Conservation (phyloP, 2,113 vertebrate species). For the Otocyon megalotis region DNA sequence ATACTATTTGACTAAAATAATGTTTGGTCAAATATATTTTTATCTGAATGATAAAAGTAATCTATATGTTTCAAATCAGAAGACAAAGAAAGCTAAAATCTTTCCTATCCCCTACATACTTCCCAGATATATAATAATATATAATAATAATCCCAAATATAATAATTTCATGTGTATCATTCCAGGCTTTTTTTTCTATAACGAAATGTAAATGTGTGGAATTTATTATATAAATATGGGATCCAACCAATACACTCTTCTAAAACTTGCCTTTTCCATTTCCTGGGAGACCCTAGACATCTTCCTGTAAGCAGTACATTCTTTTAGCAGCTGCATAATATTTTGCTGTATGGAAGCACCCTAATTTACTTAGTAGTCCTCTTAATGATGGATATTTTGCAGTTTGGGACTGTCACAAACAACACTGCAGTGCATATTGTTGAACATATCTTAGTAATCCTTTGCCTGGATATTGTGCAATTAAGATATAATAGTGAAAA, state of each 20-base stretch:
- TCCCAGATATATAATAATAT: background rate
- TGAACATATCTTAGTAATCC: background rate
- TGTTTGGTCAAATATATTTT: background rate
- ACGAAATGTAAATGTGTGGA: background rate
- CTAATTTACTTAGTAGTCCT: background rate
- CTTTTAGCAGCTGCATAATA: background rate
- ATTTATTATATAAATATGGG: background rate
- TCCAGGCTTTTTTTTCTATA: background rate
- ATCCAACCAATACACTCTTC: background rate
- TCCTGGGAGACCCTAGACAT: background rate
- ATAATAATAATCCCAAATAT: background rate
- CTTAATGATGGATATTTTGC: background rate
- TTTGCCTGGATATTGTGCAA: background rate
- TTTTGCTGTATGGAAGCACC: background rate
- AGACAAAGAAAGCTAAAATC: background rate
- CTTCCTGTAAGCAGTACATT: background rate
- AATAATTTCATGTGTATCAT: background rate
- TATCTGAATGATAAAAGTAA: constrained; percentile 21
- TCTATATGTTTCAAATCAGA: constrained; percentile 45
- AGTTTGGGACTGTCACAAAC: background rate
- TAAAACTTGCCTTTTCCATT: background rate
- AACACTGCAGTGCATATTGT: background rate
- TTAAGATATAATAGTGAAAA: background rate
- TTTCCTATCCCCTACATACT: background rate
- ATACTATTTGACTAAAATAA: background rate